These are phyloP conservation scores for Eurosta solidaginis DNA, from an alignment of 1,140 invertebrate species.

Conservation along the genomic window DNA sequence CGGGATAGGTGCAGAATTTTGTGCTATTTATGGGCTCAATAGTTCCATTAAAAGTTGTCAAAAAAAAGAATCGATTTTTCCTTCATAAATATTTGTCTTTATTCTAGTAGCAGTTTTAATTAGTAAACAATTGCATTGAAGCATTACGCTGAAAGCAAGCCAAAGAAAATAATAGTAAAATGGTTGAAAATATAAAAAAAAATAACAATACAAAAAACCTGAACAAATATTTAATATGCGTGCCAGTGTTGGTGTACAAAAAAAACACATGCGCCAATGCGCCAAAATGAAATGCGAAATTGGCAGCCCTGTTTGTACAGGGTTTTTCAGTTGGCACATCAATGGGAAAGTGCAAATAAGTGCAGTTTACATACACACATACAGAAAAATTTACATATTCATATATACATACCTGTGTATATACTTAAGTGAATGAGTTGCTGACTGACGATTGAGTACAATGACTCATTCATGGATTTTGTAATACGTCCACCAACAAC, in stretches of 20 bases:
- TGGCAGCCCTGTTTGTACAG: neutral
- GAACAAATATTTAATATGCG: neutral
- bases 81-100: too few relatives aligned
- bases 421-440: neutral
- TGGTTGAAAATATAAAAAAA: neutral
- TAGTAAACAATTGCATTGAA: neutral
- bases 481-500: neutral
- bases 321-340: neutral
- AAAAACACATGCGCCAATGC: neutral
- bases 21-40: too few relatives aligned
- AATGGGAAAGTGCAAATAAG: neutral
- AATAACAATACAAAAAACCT: neutral
- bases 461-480: conserved; percentile 26
- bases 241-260: neutral
- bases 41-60: too few relatives aligned
- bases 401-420: neutral
- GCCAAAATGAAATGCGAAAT: conserved; percentile 13
- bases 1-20: too few relatives aligned
- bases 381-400: too few relatives aligned
- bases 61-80: too few relatives aligned
- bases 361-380: too few relatives aligned
- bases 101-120: too few relatives aligned
- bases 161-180: neutral
- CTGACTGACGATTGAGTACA: neutral
- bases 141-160: neutral